These are phyloP conservation scores for Pammene fasciana DNA, from an alignment of 2,888 invertebrate genomes.

Conservation along the genomic window DNA sequence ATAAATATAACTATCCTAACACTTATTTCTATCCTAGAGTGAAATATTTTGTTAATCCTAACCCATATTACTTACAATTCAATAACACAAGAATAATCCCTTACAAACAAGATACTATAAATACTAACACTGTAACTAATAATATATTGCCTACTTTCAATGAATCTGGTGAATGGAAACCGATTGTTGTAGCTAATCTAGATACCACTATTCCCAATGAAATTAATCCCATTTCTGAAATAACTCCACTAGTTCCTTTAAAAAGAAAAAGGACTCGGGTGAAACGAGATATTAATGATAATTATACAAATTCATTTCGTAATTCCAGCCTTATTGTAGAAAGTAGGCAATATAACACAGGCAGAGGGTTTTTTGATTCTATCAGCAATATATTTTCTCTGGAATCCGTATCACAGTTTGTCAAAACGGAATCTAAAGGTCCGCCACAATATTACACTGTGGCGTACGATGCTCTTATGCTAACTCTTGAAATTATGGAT, in stretches of 20 bases:
- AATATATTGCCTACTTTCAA: slow-evolving; percentile 46
- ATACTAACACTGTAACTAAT: slow-evolving; percentile 48
- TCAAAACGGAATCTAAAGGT: slow-evolving; percentile 51
- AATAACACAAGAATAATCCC: slow-evolving; percentile 65
- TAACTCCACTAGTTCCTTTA: slow-evolving; percentile 28
- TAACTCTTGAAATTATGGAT: slow-evolving; percentile 66
- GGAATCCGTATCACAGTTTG: slow-evolving; percentile 52
- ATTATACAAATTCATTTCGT: slow-evolving; percentile 12
- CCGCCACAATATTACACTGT: slow-evolving; percentile 65
- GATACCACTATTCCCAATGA: slow-evolving; percentile 48
- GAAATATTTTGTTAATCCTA: slow-evolving; percentile 73
- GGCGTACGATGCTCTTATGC: slow-evolving; percentile 64
- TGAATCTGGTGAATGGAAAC: slow-evolving; percentile 69
- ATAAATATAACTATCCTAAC: slow-evolving; percentile 74
- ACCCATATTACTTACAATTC: slow-evolving; percentile 56
- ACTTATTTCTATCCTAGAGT: slow-evolving; percentile 76
- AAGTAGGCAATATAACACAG: slow-evolving; percentile 32
- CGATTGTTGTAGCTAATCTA: slow-evolving; percentile 61
- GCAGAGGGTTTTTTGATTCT: slow-evolving; percentile 56
- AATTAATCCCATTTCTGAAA: slow-evolving; percentile 45
- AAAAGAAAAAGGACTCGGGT: slow-evolving; percentile 36
- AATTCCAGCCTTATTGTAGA: slow-evolving; percentile 33
- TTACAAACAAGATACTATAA: slow-evolving; percentile 56
- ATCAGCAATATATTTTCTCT: slow-evolving; percentile 55
- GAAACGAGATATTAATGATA: slow-evolving; percentile 15